phyloP scores from a whole-genome alignment of 2,113 vertebrate genomes.

The Suncus etruscus region DNA sequence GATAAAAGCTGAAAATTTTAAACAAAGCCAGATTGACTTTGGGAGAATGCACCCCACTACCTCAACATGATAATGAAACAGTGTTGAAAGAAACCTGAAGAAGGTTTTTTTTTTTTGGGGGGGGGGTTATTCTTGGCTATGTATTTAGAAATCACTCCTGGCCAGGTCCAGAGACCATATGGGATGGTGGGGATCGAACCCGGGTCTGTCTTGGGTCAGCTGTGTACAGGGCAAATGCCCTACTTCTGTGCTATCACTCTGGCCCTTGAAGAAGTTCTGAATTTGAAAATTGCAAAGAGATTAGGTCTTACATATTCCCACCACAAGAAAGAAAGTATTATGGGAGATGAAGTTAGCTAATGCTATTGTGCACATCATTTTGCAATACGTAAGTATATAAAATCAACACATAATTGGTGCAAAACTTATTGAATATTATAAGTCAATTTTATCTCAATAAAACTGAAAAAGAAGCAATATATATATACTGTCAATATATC shows the following conservation, averaged over 20 bases:
- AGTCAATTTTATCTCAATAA: slow-evolving; percentile 4
- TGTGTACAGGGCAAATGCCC: too few relatives aligned
- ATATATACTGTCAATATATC: too few relatives aligned
- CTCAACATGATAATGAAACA: neutral
- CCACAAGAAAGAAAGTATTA: slow-evolving; percentile 12
- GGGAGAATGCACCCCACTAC: too few relatives aligned
- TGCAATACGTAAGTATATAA: neutral
- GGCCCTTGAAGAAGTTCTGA: neutral
- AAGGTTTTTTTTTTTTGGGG: too few relatives aligned
- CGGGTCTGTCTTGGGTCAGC: too few relatives aligned
- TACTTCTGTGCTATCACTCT: too few relatives aligned
- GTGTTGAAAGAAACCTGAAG: neutral
- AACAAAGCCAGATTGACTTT: too few relatives aligned
- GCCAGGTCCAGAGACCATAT: too few relatives aligned
- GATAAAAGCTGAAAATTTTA: too few relatives aligned
- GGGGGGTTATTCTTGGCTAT: too few relatives aligned
- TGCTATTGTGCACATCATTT: neutral
- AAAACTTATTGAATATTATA: neutral
- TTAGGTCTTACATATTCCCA: neutral
- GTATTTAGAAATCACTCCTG: too few relatives aligned
- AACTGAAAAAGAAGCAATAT: neutral
- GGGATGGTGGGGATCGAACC: too few relatives aligned
- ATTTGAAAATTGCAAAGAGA: neutral
- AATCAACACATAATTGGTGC: neutral
- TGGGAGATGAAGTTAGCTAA: neutral